Evolutionary conservation across 1,140 invertebrate species (phyloP).

Genomic region (Caenorhabditis elegans): WBcel235 BX284603.4:7188001-7188500

Average conservation of each 20-base stretch:
- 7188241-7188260: conserved; percentile 18
- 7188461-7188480: conserved; percentile 21
- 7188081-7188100: neutral
- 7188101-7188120: neutral
- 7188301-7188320: neutral
- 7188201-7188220: no score
- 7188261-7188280: conserved; percentile 5
- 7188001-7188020: conserved; percentile 17
- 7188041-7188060: neutral
- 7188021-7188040: neutral
- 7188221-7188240: conserved; percentile 10
- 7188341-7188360: neutral
- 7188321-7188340: neutral
- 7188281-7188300: neutral
- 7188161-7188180: no score
- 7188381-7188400: neutral
- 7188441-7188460: neutral
- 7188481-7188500: conserved; percentile 1
- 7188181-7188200: no score
- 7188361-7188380: no score
- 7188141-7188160: conserved; percentile 22
- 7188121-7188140: neutral
- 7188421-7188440: neutral
- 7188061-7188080: conserved; percentile 21
- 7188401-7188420: neutral